Evolutionary conservation across 2,797 vertebrate species (phyloP).

Genomic region (Stomatorhinus walkeri): DNA sequence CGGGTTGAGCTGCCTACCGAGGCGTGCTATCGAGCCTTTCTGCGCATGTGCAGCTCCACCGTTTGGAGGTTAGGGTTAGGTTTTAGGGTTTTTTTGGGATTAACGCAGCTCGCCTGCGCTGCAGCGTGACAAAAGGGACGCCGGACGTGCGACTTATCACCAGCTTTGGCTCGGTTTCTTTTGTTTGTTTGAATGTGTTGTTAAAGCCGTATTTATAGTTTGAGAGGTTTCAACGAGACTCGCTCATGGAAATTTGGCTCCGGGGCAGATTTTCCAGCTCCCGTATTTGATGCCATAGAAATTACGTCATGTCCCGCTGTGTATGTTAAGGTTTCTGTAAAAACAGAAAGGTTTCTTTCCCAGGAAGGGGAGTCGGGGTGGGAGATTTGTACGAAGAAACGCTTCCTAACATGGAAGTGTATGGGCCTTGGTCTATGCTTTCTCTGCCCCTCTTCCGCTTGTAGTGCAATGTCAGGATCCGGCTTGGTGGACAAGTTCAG

Average conservation of each 20-base stretch:
- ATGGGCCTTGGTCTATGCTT: neutral
- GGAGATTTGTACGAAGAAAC: constrained; percentile 46
- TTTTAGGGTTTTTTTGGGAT: neutral
- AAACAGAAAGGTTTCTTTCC: constrained; percentile 57
- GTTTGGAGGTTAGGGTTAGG: neutral
- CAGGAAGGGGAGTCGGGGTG: constrained; percentile 19
- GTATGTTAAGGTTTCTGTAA: constrained; percentile 51
- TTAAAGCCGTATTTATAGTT: constrained; percentile 22
- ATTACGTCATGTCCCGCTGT: constrained; percentile 53
- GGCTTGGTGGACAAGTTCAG: neutral
- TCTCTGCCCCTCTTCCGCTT: neutral
- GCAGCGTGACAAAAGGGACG: neutral
- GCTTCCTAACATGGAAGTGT: constrained; percentile 40
- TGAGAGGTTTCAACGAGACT: constrained; percentile 23
- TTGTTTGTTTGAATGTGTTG: neutral
- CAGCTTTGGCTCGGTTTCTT: neutral
- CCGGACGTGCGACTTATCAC: neutral
- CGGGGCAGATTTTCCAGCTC: constrained; percentile 50
- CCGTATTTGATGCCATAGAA: constrained; percentile 49
- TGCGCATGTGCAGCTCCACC: neutral
- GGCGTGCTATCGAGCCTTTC: too few species aligned
- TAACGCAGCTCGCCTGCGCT: neutral
- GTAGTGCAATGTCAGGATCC: neutral
- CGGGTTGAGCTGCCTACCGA: neutral
- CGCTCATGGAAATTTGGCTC: constrained; percentile 65